phyloP scores from a whole-genome alignment of 2,888 invertebrate genomes.

The Drosophila antonietae region DNA sequence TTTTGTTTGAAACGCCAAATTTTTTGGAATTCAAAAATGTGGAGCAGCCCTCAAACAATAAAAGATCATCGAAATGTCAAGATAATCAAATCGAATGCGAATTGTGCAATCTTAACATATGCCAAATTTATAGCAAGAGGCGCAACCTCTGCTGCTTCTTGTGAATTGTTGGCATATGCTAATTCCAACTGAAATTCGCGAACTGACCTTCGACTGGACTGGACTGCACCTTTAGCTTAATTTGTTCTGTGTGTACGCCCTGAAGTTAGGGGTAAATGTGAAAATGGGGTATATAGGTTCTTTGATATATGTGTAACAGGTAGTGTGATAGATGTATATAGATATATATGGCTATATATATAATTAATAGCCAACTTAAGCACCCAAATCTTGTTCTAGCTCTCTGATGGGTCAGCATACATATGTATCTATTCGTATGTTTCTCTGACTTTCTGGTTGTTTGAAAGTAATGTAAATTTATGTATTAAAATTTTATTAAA shows the following conservation, averaged over 20 bases:
- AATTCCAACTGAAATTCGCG: constrained; percentile 22
- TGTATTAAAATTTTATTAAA: no score
- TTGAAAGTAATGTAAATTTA: no score
- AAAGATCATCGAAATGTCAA: constrained; percentile 3
- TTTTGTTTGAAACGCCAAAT: constrained; percentile 52
- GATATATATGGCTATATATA: no score
- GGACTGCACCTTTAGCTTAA: constrained; percentile 28
- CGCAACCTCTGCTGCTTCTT: constrained; percentile 4
- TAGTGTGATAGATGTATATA: background rate
- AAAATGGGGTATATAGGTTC: background rate
- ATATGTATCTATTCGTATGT: no score
- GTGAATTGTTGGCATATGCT: background rate
- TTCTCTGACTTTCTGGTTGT: no score
- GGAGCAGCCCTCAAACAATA: constrained; percentile 37
- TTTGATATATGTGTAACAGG: background rate
- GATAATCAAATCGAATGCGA: constrained; percentile 13
- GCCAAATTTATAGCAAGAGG: constrained; percentile 19
- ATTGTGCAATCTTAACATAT: constrained; percentile 43
- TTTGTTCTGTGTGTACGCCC: background rate
- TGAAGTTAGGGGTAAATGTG: background rate
- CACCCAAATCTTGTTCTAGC: no score
- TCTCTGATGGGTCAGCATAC: no score
- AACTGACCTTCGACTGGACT: constrained; percentile 36
- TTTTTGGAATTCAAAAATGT: constrained; percentile 32
- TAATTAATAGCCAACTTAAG: no score